A percentile compares a stretch with the other conserved stretches of the same genome.
phyloP scores from a whole-genome alignment of 2,797 vertebrate species.

The Lycodopsis pacificus region DNA sequence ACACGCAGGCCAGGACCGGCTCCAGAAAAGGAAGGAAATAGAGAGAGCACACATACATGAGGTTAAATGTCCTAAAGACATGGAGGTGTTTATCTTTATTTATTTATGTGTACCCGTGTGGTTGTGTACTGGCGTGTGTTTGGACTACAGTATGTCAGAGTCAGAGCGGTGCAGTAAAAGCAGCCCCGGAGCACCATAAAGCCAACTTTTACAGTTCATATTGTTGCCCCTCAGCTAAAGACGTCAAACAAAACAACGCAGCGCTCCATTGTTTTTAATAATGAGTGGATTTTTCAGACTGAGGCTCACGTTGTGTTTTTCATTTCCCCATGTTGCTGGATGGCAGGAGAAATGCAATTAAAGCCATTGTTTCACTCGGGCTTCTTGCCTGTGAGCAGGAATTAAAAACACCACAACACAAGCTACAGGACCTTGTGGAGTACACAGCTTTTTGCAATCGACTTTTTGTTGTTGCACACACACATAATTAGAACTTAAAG shows the following conservation, averaged over 20 bases:
- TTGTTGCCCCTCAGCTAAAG: conserved; percentile 58
- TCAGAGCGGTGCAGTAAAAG: conserved; percentile 42
- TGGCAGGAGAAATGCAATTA: conserved; percentile 73
- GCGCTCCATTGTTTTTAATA: conserved; percentile 75
- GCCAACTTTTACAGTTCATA: conserved; percentile 37
- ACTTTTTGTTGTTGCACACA: not conserved
- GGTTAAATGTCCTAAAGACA: conserved; percentile 23
- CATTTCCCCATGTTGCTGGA: conserved; percentile 63
- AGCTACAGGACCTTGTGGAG: conserved; percentile 31
- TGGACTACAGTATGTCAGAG: conserved; percentile 46
- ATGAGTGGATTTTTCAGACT: conserved; percentile 64
- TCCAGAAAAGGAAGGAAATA: conserved; percentile 33
- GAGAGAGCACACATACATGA: conserved; percentile 15
- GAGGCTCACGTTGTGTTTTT: conserved; percentile 65
- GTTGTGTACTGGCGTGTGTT: conserved; percentile 38
- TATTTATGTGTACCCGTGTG: conserved; percentile 15
- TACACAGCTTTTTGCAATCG: conserved; percentile 7
- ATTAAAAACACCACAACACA: conserved; percentile 57
- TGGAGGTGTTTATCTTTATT: conserved; percentile 17
- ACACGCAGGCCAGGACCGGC: not conserved
- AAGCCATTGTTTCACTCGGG: conserved; percentile 72
- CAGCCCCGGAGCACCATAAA: conserved; percentile 61
- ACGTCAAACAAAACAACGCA: conserved; percentile 65
- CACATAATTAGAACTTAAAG: conserved; percentile 33
- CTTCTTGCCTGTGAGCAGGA: conserved; percentile 55